These are phyloP conservation scores for Polylopha cassiicola DNA, from an alignment of 2,888 invertebrate species.

Conservation along the genomic window DNA sequence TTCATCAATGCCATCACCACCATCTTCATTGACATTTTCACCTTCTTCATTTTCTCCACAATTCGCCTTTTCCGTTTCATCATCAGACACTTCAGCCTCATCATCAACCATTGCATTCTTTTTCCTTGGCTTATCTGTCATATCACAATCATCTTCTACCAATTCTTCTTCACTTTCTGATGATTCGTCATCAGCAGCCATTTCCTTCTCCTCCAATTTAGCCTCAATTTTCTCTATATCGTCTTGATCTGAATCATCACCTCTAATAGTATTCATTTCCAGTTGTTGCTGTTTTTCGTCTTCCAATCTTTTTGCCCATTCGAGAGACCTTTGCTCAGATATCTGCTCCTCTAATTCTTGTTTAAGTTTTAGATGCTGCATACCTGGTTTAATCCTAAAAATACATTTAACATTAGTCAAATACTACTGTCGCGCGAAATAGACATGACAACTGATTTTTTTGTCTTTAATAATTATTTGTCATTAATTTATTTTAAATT, in stretches of 20 bases:
- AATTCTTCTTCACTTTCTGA: constrained; percentile 68
- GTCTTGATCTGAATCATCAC: constrained; percentile 55
- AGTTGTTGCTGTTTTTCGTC: constrained; percentile 61
- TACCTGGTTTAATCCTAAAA: constrained; percentile 80
- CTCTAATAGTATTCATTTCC: constrained; percentile 49
- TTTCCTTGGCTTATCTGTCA: constrained; percentile 59
- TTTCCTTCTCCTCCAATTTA: constrained; percentile 47
- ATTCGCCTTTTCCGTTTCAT: constrained; percentile 40
- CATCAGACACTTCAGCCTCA: constrained; percentile 72
- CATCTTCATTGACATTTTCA: constrained; percentile 35
- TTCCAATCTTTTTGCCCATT: constrained; percentile 81
- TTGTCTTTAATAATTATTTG: no score
- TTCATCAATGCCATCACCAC: constrained; percentile 37
- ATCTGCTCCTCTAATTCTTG: constrained; percentile 84
- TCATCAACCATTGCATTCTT: constrained; percentile 62
- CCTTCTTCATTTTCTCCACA: constrained; percentile 27
- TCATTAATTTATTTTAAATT: no score
- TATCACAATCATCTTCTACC: constrained; percentile 47
- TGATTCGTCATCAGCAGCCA: constrained; percentile 47
- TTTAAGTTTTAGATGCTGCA: constrained; percentile 82
- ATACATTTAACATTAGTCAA: neutral
- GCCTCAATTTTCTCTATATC: constrained; percentile 65
- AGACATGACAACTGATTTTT: no score
- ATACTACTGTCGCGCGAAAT: no score
- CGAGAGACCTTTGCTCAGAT: constrained; percentile 81